Percentiles rank a stretch among this genome's conserved stretches.
These are phyloP conservation scores for Itoplectis maculator DNA, from an alignment of 2,888 invertebrate genomes.

Conservation along the genomic window DNA sequence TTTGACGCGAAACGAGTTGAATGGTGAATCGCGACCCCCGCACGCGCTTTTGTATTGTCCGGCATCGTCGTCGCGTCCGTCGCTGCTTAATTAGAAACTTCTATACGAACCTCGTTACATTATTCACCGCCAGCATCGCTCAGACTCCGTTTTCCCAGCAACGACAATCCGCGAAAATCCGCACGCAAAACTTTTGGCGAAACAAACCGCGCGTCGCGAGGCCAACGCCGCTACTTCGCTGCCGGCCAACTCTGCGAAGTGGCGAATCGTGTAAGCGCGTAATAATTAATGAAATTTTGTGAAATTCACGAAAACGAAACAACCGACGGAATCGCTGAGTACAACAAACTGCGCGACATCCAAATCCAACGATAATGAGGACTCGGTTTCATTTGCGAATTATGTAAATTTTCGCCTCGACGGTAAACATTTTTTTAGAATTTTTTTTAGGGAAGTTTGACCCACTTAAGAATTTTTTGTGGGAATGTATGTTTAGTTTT, in stretches of 20 bases:
- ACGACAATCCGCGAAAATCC: slow-evolving; percentile 78
- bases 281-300: slow-evolving; percentile 82
- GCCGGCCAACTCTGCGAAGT: slow-evolving; percentile 65
- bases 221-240: slow-evolving; percentile 18
- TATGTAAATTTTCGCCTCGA: too few species aligned
- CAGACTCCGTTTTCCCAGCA: slow-evolving; percentile 59
- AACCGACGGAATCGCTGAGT: not conserved
- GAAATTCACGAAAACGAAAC: slow-evolving; percentile 55
- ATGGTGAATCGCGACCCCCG: slow-evolving; percentile 56
- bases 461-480: not conserved
- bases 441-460: not conserved
- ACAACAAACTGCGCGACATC: not conserved
- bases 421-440: not conserved
- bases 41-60: slow-evolving; percentile 79
- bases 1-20: not conserved
- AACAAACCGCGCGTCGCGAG: slow-evolving; percentile 71
- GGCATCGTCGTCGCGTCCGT: slow-evolving; percentile 70
- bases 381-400: too few species aligned
- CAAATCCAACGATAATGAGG: not conserved
- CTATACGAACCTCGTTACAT: slow-evolving; percentile 82
- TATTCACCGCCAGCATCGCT: slow-evolving; percentile 81
- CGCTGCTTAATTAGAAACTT: slow-evolving; percentile 84
- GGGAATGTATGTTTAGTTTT: not conserved
- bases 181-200: slow-evolving; percentile 83
- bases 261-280: slow-evolving; percentile 78